phyloP scores from a whole-genome alignment of 2,113 vertebrate species.

The Apaloderma vittatum region DNA sequence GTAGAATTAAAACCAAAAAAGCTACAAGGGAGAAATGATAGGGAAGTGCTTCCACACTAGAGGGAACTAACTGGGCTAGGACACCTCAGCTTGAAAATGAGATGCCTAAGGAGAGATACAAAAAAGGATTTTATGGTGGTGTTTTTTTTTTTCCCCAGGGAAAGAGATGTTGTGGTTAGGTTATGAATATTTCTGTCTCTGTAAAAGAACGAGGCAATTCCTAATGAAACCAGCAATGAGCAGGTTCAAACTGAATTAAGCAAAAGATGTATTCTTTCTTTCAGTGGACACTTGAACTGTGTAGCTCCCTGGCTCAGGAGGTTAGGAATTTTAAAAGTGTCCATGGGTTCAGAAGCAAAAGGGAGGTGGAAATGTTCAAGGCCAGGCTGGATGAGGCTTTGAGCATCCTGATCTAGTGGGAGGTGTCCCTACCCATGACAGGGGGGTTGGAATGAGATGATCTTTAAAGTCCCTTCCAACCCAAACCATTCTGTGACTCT shows the following conservation, averaged over 20 bases:
- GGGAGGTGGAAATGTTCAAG: too few species aligned
- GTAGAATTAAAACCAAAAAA: neutral
- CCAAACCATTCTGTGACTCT: too few species aligned
- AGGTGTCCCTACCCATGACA: too few species aligned
- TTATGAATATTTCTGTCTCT: neutral
- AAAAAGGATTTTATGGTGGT: slow-evolving; percentile 6
- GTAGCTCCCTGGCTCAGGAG: neutral
- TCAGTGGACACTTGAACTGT: neutral
- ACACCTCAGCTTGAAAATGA: neutral
- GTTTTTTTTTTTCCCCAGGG: neutral
- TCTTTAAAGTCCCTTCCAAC: too few species aligned
- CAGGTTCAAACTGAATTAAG: neutral
- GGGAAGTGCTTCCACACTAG: neutral
- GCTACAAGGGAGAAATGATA: neutral
- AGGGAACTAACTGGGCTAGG: neutral
- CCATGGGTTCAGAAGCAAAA: neutral
- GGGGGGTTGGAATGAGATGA: too few species aligned
- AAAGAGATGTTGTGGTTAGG: neutral
- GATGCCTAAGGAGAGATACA: neutral
- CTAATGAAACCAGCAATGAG: neutral
- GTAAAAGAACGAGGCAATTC: neutral
- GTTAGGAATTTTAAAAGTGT: neutral
- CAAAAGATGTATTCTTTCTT: neutral
- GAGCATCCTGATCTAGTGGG: too few species aligned
- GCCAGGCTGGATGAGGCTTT: too few species aligned